Conservation (phyloP, 37 sponge, comb jelly and placozoan genomes). For the Amphimedon queenslandica region DNA sequence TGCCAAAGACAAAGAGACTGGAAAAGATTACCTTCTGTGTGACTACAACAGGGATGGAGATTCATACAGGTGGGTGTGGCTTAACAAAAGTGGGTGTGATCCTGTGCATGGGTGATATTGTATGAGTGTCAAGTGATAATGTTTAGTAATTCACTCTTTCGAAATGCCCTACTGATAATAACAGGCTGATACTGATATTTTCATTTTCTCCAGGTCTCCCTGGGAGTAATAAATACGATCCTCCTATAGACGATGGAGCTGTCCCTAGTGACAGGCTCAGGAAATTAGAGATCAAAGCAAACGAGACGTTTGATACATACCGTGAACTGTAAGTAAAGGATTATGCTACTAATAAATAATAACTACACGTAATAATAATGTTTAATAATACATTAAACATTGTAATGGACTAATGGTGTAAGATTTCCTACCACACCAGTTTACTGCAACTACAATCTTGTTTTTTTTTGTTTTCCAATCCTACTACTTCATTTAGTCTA, state of each 20-base stretch:
- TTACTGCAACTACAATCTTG: not conserved
- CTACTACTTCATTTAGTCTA: too few relatives aligned
- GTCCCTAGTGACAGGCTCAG: constrained; percentile 82
- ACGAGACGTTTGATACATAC: constrained; percentile 94
- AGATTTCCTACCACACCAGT: too few relatives aligned
- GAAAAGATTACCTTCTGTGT: constrained; percentile 94
- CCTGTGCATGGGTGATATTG: not conserved
- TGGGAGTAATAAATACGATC: constrained; percentile 94
- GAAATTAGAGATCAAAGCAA: constrained; percentile 88
- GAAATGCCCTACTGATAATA: too few relatives aligned
- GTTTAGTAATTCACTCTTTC: too few relatives aligned
- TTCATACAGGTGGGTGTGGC: constrained; percentile 79
- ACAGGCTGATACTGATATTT: not conserved
- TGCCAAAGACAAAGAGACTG: constrained; percentile 77
- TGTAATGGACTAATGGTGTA: too few relatives aligned
- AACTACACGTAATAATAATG: not conserved
- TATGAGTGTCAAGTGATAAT: too few relatives aligned
- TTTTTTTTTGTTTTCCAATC: not conserved
- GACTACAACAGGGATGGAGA: constrained; percentile 99
- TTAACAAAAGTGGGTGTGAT: too few relatives aligned
- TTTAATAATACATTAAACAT: too few relatives aligned
- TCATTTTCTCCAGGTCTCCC: too few relatives aligned
- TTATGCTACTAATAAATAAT: not conserved
- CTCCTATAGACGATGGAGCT: constrained; percentile 84
- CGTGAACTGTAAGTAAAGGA: constrained; percentile 83